phyloP scores from a whole-genome alignment of 1,140 invertebrate genomes.

The Drosophila parabipectinata region DNA sequence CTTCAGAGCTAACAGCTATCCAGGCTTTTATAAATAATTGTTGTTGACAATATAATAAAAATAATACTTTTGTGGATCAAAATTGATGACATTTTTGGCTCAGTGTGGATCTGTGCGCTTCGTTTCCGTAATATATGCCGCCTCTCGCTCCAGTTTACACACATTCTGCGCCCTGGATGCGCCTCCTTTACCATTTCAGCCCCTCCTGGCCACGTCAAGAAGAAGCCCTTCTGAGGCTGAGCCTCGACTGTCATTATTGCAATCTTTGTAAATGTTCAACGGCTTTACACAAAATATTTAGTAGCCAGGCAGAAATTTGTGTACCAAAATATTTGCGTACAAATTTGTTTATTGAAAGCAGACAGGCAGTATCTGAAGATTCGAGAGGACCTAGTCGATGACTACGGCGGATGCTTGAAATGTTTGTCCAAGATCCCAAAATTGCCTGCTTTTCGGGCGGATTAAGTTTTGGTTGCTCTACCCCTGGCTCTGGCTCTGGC shows the following conservation, averaged over 20 bases:
- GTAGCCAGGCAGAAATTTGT: conserved; percentile 54
- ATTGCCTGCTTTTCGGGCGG: conserved; percentile 16
- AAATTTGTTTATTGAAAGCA: conserved; percentile 60
- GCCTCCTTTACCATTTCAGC: conserved; percentile 1
- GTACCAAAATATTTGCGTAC: conserved; percentile 64
- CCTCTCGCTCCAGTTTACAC: conserved; percentile 49
- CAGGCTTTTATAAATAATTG: background rate
- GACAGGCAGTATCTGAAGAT: conserved; percentile 1
- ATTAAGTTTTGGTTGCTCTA: conserved; percentile 35
- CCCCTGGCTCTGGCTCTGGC: background rate
- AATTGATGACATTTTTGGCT: background rate
- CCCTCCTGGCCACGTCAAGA: background rate
- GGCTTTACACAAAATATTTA: conserved; percentile 63
- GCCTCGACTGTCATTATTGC: conserved; percentile 64
- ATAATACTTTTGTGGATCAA: background rate
- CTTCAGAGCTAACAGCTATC: too few species aligned
- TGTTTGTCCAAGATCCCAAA: conserved; percentile 27
- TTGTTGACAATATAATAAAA: background rate
- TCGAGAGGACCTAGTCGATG: conserved; percentile 24
- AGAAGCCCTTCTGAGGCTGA: background rate
- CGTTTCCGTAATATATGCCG: conserved; percentile 50
- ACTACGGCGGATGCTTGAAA: conserved; percentile 23
- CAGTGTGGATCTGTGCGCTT: conserved; percentile 24
- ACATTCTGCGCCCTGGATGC: conserved; percentile 45
- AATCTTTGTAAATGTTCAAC: conserved; percentile 70